Conservation (phyloP, 2,113 vertebrate species). For the Rousettus leschenaultii region DNA sequence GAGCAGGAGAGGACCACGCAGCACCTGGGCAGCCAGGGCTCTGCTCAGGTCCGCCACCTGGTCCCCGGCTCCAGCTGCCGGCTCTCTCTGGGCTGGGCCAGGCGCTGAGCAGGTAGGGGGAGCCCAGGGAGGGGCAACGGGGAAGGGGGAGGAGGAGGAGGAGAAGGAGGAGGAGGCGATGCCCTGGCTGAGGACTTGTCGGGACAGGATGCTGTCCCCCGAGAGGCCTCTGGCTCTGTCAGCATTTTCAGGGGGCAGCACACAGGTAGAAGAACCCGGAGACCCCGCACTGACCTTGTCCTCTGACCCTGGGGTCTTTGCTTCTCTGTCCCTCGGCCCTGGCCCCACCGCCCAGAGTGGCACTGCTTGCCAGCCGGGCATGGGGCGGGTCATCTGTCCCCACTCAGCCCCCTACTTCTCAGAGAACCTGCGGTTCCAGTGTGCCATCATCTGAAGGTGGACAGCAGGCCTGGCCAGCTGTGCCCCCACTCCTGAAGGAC, state of each 20-base stretch:
- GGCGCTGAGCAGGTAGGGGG: neutral
- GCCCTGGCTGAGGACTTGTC: neutral
- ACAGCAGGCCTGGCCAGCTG: neutral
- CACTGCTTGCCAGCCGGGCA: neutral
- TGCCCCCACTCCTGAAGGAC: neutral
- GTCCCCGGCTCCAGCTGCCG: conserved; percentile 61
- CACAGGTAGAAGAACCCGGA: neutral
- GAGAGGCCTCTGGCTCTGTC: neutral
- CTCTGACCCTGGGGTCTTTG: neutral
- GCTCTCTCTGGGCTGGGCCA: conserved; percentile 62
- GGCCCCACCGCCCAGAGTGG: neutral
- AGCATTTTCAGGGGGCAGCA: neutral
- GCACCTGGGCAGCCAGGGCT: neutral
- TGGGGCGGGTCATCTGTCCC: neutral
- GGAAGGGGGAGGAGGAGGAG: neutral
- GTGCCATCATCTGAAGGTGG: neutral
- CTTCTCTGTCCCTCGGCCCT: neutral
- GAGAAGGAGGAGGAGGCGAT: neutral
- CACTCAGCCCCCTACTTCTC: neutral
- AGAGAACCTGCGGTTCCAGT: neutral
- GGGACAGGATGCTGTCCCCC: neutral
- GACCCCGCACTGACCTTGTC: neutral
- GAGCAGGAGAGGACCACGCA: neutral
- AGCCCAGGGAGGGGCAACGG: neutral
- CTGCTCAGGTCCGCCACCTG: conserved; percentile 57